phyloP scores from a whole-genome alignment of 2,797 vertebrate genomes.

The Rhabdomys pumilio region DNA sequence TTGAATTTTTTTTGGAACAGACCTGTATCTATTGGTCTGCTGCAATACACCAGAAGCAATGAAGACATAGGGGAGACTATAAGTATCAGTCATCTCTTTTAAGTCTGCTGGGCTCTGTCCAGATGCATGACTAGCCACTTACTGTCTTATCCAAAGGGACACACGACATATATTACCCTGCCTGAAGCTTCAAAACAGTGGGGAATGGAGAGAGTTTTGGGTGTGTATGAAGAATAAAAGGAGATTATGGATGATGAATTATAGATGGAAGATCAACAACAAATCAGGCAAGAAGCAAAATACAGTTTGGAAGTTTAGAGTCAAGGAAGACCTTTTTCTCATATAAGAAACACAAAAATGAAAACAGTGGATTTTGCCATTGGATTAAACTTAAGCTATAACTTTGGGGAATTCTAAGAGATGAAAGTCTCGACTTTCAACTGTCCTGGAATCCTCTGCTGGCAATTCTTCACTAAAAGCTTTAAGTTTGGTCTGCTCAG shows the following conservation, averaged over 20 bases:
- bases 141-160: slow-evolving; percentile 20
- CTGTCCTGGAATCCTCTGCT: neutral
- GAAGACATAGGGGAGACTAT: neutral
- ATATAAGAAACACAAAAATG: slow-evolving; percentile 24
- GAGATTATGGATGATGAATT: neutral
- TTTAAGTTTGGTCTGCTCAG: neutral
- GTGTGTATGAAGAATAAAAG: slow-evolving; percentile 30
- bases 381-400: slow-evolving; percentile 21
- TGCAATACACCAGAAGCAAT: neutral
- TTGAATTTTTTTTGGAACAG: neutral
- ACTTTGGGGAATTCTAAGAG: slow-evolving; percentile 44
- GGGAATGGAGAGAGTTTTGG: slow-evolving; percentile 6
- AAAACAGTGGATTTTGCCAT: slow-evolving; percentile 31
- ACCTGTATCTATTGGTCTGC: neutral
- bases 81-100: slow-evolving; percentile 1
- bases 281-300: neutral
- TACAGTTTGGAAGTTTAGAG: neutral
- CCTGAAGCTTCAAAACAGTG: slow-evolving; percentile 51
- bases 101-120: neutral
- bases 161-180: neutral
- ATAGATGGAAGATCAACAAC: slow-evolving; percentile 11
- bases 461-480: slow-evolving; percentile 1
- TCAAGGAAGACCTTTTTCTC: slow-evolving; percentile 8
- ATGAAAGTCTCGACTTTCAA: slow-evolving; percentile 43
- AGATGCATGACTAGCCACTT: slow-evolving; percentile 3